These are phyloP conservation scores for Aulostomus chinensis DNA, from an alignment of 2,797 vertebrate genomes.

Conservation along the genomic window DNA sequence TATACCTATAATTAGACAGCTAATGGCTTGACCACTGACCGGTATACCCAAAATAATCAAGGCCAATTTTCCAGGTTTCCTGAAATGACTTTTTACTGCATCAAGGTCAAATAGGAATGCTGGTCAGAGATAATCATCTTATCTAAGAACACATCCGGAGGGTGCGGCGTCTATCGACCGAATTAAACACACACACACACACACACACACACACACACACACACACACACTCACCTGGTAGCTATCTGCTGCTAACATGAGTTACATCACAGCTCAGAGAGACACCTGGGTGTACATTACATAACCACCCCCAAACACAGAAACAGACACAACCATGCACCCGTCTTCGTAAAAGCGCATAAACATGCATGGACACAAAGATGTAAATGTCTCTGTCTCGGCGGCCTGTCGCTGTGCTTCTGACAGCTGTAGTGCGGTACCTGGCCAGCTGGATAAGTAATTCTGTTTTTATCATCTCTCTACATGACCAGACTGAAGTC, in stretches of 20 bases:
- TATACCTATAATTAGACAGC: too few species aligned
- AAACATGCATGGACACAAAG: slow-evolving; percentile 14
- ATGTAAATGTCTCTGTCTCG: slow-evolving; percentile 38
- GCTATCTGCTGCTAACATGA: slow-evolving; percentile 55
- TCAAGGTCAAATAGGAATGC: not conserved
- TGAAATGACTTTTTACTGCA: too few species aligned
- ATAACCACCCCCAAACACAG: slow-evolving; percentile 16
- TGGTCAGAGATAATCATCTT: slow-evolving; percentile 33
- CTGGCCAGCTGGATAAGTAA: slow-evolving; percentile 50
- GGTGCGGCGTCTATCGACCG: too few species aligned
- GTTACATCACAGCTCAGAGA: slow-evolving; percentile 52
- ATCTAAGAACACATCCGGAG: slow-evolving; percentile 33
- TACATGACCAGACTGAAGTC: slow-evolving; percentile 53
- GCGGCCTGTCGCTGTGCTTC: slow-evolving; percentile 51
- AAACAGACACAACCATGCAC: not conserved
- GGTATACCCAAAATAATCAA: too few species aligned
- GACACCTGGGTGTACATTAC: slow-evolving; percentile 57
- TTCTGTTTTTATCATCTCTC: slow-evolving; percentile 67
- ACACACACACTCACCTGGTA: slow-evolving; percentile 21
- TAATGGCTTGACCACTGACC: too few species aligned
- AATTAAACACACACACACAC: too few species aligned
- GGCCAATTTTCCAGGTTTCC: too few species aligned
- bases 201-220: slow-evolving; percentile 2
- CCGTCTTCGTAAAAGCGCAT: not conserved
- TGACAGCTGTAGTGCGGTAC: slow-evolving; percentile 47